Evolutionary conservation across 1,140 invertebrate genomes (phyloP).

Genomic region (Brachionus rubens): DNA sequence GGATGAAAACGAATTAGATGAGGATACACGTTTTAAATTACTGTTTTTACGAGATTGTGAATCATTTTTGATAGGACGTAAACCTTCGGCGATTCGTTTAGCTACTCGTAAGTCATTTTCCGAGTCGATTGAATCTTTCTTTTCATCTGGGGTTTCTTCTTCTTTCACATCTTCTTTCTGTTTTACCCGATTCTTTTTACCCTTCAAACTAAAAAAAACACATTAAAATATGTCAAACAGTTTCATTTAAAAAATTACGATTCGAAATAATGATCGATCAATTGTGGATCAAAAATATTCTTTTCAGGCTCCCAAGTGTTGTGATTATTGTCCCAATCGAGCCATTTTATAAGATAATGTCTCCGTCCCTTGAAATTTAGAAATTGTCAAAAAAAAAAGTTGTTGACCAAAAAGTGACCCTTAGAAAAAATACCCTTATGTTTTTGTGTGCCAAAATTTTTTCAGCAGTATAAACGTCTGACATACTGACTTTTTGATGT

Average conservation of each 20-base stretch:
- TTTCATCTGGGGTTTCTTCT: neutral
- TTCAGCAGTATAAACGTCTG: slow-evolving; percentile 12
- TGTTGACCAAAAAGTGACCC: neutral
- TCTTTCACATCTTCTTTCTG: neutral
- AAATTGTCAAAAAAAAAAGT: neutral
- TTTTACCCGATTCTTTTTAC: slow-evolving; percentile 6
- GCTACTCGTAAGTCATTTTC: neutral
- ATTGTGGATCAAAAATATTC: slow-evolving; percentile 27
- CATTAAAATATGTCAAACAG: too few relatives aligned
- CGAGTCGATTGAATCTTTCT: neutral
- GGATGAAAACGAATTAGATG: neutral
- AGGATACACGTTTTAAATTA: slow-evolving; percentile 11
- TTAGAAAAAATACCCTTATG: neutral
- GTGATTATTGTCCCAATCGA: slow-evolving; percentile 13
- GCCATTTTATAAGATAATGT: slow-evolving; percentile 41
- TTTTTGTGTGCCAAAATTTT: slow-evolving; percentile 21
- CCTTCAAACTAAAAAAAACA: neutral
- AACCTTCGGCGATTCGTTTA: slow-evolving; percentile 25
- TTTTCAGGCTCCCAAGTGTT: slow-evolving; percentile 45
- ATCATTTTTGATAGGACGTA: slow-evolving; percentile 26
- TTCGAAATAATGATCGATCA: slow-evolving; percentile 35
- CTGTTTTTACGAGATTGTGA: neutral
- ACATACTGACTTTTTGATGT: neutral
- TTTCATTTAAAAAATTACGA: neutral
- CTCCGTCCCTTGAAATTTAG: neutral